Base-by-base conservation (phyloP, 2,888 invertebrate species). In the Schizaphis graminum region DNA sequence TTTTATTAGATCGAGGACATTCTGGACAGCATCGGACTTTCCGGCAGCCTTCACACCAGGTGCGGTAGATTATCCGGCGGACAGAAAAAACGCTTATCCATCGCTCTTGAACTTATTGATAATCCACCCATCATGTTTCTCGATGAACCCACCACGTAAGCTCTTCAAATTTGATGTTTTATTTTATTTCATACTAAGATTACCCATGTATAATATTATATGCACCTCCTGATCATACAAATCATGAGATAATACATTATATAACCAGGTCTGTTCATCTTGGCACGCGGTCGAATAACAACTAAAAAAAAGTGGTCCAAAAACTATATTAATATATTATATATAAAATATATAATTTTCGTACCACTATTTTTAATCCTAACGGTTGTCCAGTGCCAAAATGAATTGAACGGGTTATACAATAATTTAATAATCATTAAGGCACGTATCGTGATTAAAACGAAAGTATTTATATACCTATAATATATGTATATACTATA, bases 121-220 rank as follows among this genome's bases (percentile, higher is more conserved):
- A 97, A 97, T 95, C 97, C 97, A 53, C 97, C 97, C 7, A 96
- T 97, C 89, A 97, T 97, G 96, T 97, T 97, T 95, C 96, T 97
- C 95, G 97, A 97, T 95, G 97, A 97, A 95, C 97, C 97, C 8
- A 97, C 97, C 84, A 97, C 97, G 97, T 97, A 95, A 95, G 95
- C 95, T 87, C n/a, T 49, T 88, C 35, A 77, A 35, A 77, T 77
- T 77, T 77, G 35, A 77, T 21, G 8, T 77, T 35, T 77, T 35
- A 77, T 35, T 2, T 35, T 11, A 53, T 67, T n/a, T 16, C n/a
- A 77, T 77, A 35, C 35, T 77, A 41, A 35, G 3, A 35, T 77
- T 77, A 35, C 67, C 13, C n/a, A 16, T 56, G 28, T 61, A 61
- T 26, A 57, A 3, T 28, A 57, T 8, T 21, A 4, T 21, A 21